Conservation (phyloP, 2,113 vertebrate genomes). For the Myotis yumanensis region DNA sequence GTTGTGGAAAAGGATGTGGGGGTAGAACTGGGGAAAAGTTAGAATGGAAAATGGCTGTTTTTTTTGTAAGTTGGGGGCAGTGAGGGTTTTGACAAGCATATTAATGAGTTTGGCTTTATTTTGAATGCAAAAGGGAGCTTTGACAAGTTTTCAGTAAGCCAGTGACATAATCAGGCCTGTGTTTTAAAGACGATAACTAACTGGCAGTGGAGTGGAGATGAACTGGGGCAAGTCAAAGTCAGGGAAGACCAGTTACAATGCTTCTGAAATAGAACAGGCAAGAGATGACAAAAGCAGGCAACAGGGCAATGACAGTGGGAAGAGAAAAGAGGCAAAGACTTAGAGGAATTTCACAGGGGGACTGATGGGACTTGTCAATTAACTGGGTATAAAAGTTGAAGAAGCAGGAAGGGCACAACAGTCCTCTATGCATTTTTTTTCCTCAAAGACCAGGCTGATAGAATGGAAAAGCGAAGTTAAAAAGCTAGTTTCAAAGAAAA, state of each 20-base stretch:
- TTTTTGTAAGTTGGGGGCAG: not conserved
- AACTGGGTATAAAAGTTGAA: not conserved
- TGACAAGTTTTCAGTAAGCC: not conserved
- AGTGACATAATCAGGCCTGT: slow-evolving; percentile 36
- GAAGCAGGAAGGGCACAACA: not conserved
- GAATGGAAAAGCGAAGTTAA: slow-evolving; percentile 31
- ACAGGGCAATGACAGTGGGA: not conserved
- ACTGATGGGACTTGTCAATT: not conserved
- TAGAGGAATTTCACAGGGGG: not conserved
- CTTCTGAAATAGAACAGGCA: slow-evolving; percentile 27
- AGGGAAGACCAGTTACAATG: not conserved
- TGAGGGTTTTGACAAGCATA: not conserved
- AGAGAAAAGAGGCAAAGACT: not conserved
- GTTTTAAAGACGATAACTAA: slow-evolving; percentile 51
- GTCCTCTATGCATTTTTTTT: not conserved
- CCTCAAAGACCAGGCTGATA: not conserved
- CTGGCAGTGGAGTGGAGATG: not conserved
- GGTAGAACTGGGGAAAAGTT: not conserved
- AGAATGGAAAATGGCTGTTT: not conserved
- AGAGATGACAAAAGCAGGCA: slow-evolving; percentile 23
- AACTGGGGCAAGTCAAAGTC: slow-evolving; percentile 7
- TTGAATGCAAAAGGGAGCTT: not conserved
- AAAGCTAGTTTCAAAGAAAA: slow-evolving; percentile 16
- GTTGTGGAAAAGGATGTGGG: not conserved
- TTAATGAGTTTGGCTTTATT: slow-evolving; percentile 56